Evolutionary conservation across 1,140 invertebrate species (phyloP).

Genomic region (Drosophila sp.): DNA sequence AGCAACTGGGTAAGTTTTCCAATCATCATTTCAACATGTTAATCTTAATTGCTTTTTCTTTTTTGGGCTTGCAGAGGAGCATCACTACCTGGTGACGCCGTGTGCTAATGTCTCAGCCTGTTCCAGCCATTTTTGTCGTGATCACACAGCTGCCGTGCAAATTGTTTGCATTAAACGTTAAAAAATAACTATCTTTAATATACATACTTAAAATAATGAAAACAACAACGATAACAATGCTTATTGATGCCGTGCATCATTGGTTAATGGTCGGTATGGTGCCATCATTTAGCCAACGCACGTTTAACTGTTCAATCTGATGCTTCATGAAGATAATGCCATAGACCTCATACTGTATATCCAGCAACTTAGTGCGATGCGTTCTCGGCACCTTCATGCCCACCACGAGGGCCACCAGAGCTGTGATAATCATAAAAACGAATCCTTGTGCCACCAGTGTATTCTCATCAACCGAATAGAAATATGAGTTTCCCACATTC

Average conservation of each 20-base stretch:
- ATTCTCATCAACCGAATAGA: slow-evolving; percentile 70
- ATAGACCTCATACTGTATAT: slow-evolving; percentile 77
- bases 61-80: slow-evolving; percentile 25
- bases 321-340: slow-evolving; percentile 82
- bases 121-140: slow-evolving; percentile 69
- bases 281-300: slow-evolving; percentile 77
- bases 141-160: slow-evolving; percentile 68
- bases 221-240: slow-evolving; percentile 4
- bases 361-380: slow-evolving; percentile 60
- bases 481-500: slow-evolving; percentile 72
- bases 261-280: slow-evolving; percentile 80
- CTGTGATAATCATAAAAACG: slow-evolving; percentile 73
- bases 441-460: slow-evolving; percentile 80
- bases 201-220: slow-evolving; percentile 1
- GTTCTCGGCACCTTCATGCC: slow-evolving; percentile 80
- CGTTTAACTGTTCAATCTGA: slow-evolving; percentile 81
- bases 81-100: slow-evolving; percentile 59
- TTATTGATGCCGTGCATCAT: slow-evolving; percentile 10
- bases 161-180: slow-evolving; percentile 65
- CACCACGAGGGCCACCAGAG: slow-evolving; percentile 72
- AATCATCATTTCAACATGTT: neutral
- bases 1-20: slow-evolving; percentile 58
- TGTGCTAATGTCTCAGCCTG: slow-evolving; percentile 62
- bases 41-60: neutral
- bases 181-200: slow-evolving; percentile 32